Evolutionary conservation across 64 coral and sea anemone species (phyloP).

Genomic region (Acropora tenuis): DNA sequence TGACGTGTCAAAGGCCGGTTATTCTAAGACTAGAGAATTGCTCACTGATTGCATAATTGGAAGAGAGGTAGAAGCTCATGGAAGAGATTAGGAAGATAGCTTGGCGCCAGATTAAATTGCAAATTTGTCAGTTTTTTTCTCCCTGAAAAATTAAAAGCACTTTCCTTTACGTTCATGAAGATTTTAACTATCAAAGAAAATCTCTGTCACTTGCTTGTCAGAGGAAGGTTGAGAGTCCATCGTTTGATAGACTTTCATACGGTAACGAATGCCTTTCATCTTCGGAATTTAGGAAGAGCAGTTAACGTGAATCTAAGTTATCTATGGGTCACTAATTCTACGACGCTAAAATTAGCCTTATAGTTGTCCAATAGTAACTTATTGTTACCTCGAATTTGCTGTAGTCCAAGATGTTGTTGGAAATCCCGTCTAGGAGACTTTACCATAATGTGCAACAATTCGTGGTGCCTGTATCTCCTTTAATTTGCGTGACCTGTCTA

Average conservation of each 20-base stretch:
- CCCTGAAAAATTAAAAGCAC: neutral
- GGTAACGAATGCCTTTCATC: neutral
- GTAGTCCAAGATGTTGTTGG: neutral
- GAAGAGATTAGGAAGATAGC: neutral
- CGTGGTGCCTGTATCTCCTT: neutral
- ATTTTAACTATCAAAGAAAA: neutral
- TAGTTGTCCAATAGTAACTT: too few relatives aligned
- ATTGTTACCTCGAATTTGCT: neutral
- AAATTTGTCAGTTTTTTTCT: neutral
- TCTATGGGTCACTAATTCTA: neutral
- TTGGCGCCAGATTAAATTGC: neutral
- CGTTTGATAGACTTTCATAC: too few relatives aligned
- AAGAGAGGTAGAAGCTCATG: neutral
- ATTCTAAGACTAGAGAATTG: neutral
- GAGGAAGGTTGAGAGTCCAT: neutral
- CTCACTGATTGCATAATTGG: neutral
- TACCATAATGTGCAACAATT: neutral
- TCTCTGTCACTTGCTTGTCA: neutral
- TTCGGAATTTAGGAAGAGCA: neutral
- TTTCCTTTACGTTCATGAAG: neutral
- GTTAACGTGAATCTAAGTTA: neutral
- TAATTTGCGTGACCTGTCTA: constrained; percentile 1
- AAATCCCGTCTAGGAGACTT: neutral
- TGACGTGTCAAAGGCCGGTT: neutral
- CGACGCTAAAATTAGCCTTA: too few relatives aligned